These are phyloP conservation scores for Troilus luridus DNA, from an alignment of 2,888 invertebrate genomes.

Conservation along the genomic window DNA sequence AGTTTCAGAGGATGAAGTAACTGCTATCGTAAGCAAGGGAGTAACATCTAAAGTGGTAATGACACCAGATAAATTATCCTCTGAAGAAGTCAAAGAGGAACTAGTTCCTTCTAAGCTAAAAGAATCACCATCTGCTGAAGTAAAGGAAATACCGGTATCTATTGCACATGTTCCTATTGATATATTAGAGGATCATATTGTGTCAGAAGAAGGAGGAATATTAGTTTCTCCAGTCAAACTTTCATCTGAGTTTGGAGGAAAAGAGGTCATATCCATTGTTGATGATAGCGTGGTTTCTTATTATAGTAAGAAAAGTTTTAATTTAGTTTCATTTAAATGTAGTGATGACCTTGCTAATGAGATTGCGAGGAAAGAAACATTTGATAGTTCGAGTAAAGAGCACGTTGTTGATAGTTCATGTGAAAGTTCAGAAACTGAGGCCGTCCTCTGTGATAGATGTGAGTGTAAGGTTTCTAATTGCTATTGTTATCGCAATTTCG, in stretches of 20 bases:
- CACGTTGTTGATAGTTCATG: slow-evolving; percentile 32
- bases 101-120: background rate
- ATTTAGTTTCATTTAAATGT: background rate
- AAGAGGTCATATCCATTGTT: background rate
- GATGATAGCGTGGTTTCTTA: background rate
- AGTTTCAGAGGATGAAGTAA: too few species aligned
- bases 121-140: background rate
- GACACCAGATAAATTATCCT: too few species aligned
- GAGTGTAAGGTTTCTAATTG: slow-evolving; percentile 47
- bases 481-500: slow-evolving; percentile 44
- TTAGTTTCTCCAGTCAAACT: background rate
- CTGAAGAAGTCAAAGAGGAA: background rate
- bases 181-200: too few species aligned
- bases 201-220: background rate
- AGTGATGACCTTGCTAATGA: background rate
- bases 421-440: slow-evolving; percentile 58
- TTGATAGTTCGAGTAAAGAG: background rate
- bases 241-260: background rate
- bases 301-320: background rate
- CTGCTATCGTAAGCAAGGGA: too few species aligned
- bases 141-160: background rate
- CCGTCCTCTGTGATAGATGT: slow-evolving; percentile 49
- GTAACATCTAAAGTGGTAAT: too few species aligned
- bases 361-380: background rate
- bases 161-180: background rate